Base-by-base conservation (phyloP, 2,888 invertebrate species). In the Drosophila siamana region DNA sequence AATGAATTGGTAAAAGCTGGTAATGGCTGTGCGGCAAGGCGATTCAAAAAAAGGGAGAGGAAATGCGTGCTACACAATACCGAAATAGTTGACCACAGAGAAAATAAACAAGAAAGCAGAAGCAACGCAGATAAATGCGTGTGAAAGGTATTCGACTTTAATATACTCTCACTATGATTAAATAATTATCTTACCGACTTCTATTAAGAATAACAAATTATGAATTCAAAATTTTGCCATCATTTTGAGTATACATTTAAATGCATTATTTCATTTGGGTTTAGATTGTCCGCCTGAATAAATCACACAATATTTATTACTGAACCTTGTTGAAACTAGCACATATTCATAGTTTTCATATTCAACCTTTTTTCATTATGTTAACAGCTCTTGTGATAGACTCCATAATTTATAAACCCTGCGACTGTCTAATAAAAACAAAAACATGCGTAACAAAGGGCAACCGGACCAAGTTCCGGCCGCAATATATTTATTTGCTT, bases 1-100 rank as follows among this genome's bases (percentile, higher is more conserved):
- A 88, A 88, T 86, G 74, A 86, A 80, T 88, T 83, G 68, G 50
- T 74, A 70, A 86, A 68, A 83, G 84, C 83, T 66, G 44, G 52
- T 55, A 46, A 41, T 46, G 64, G 13, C 22, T 11, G 40, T 2
- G 19, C 24, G n/a, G 19, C n/a, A n/a, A 40, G 41, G 19, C 8
- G 13, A 38, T 22, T 26, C n/a, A 11, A 24, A 19, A 19, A 19
- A 19, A 19, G 13, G 15, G 28, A 16, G 16, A 6, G 41, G 26
- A 61, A 47, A 22, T 56, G 43, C 41, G 26, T 19, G 30, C 47
- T 28, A 44, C 51, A 36, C 44, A 65, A 65, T 65, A 54, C 54
- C 44, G 64, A 77, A 79, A 56, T 67, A 70, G 71, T 60, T 75
- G 40, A 73, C 66, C 77, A 57, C 52, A 63, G 46, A 30, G 36